Percentiles rank a stretch among this genome's conserved stretches.
These are phyloP conservation scores for Drosophila neotestacea DNA, from an alignment of 2,888 invertebrate species.

Conservation along the genomic window DNA sequence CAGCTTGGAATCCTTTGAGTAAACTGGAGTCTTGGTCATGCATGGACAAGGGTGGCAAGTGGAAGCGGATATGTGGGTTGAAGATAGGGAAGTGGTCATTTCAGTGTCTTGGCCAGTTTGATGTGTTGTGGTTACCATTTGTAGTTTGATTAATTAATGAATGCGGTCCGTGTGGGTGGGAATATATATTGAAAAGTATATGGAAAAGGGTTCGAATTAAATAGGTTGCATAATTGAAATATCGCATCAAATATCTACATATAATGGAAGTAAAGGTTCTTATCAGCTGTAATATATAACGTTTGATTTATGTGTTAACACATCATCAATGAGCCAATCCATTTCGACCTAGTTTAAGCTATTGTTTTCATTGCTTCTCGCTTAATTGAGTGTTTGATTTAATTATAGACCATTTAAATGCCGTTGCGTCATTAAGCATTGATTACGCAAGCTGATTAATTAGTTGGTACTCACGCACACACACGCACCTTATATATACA, in stretches of 20 bases:
- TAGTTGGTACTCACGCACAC: slow-evolving; percentile 43
- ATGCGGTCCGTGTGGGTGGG: slow-evolving; percentile 3
- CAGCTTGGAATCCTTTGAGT: slow-evolving; percentile 38
- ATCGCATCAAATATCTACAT: neutral
- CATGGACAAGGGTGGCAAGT: neutral
- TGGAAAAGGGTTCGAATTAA: neutral
- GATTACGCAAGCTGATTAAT: slow-evolving; percentile 71
- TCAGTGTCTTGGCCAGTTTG: slow-evolving; percentile 49
- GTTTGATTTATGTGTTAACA: slow-evolving; percentile 30
- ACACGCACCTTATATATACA: slow-evolving; percentile 11
- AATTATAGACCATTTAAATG: slow-evolving; percentile 71
- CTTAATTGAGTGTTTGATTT: slow-evolving; percentile 78
- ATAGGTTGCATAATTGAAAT: slow-evolving; percentile 8
- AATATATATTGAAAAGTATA: slow-evolving; percentile 12
- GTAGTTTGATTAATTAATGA: slow-evolving; percentile 63
- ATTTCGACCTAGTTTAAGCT: slow-evolving; percentile 23
- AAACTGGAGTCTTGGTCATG: neutral
- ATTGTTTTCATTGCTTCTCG: slow-evolving; percentile 28
- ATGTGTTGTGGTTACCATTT: slow-evolving; percentile 58
- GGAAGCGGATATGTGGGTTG: no score
- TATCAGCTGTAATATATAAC: neutral
- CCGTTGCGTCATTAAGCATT: slow-evolving; percentile 70
- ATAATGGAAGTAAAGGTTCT: neutral
- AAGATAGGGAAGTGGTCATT: slow-evolving; percentile 22
- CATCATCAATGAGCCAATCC: slow-evolving; percentile 42